Conservation (phyloP, 2,888 invertebrate genomes). For the Microplitis manilae region DNA sequence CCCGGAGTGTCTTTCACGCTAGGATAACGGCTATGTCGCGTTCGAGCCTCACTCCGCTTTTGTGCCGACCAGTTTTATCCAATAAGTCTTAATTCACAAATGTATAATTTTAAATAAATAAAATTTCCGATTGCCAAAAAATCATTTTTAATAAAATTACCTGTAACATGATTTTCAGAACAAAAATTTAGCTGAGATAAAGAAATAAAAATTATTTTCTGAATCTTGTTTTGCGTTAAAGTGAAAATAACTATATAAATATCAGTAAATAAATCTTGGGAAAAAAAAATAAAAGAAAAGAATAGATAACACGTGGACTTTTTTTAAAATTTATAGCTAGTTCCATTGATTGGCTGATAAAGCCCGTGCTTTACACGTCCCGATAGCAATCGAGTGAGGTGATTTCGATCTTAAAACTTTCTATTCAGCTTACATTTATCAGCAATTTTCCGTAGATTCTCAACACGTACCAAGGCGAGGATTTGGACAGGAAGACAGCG, state of each 20-base stretch:
- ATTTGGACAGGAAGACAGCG: slow-evolving; percentile 4
- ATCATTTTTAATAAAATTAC: too few relatives aligned
- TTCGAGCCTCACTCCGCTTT: background rate
- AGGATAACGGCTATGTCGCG: slow-evolving; percentile 11
- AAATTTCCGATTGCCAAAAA: too few relatives aligned
- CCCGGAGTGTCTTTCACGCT: slow-evolving; percentile 21
- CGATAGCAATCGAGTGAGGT: slow-evolving; percentile 21
- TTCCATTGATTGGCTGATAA: background rate
- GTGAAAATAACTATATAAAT: too few relatives aligned
- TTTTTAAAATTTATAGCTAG: background rate
- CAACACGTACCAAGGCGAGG: slow-evolving; percentile 4
- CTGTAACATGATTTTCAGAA: too few relatives aligned
- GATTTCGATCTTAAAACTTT: slow-evolving; percentile 2
- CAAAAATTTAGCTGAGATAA: too few relatives aligned
- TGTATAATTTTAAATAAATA: too few relatives aligned
- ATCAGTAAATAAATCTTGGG: too few relatives aligned
- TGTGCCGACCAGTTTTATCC: background rate
- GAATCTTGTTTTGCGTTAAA: too few relatives aligned
- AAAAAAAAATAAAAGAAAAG: too few relatives aligned
- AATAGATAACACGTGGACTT: too few relatives aligned
- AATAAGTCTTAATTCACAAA: background rate
- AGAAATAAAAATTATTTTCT: too few relatives aligned
- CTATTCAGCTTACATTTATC: background rate
- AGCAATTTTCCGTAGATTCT: slow-evolving; percentile 22
- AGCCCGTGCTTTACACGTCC: background rate